phyloP scores from a whole-genome alignment of 2,888 invertebrate genomes.

The Aleiodes alternator region DNA sequence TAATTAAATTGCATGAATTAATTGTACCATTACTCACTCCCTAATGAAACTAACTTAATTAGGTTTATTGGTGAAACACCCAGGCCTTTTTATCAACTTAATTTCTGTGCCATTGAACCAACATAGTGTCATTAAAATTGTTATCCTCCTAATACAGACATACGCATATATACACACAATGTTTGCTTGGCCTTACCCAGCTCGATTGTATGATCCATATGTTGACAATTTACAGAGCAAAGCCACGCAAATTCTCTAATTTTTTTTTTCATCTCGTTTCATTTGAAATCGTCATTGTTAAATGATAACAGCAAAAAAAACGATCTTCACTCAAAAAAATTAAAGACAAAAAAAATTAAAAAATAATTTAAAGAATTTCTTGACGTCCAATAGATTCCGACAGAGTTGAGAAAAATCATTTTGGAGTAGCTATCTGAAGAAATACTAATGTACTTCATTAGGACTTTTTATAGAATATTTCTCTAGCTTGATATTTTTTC shows the following conservation, averaged over 20 bases:
- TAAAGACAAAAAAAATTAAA: no score
- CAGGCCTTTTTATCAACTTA: conserved; percentile 19
- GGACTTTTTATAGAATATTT: no score
- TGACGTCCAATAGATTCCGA: no score
- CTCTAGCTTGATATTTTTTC: no score
- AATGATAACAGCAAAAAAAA: no score
- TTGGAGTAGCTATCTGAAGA: no score
- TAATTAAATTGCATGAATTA: neutral
- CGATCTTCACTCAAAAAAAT: no score
- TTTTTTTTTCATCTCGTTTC: neutral
- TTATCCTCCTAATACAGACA: neutral
- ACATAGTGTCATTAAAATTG: conserved; percentile 28
- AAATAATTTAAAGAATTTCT: no score
- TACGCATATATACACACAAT: neutral
- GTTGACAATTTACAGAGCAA: conserved; percentile 20
- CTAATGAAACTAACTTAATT: conserved; percentile 21
- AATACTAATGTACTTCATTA: no score
- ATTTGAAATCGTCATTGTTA: neutral
- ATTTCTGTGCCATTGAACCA: conserved; percentile 28
- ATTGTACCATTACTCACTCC: neutral
- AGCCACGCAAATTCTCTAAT: neutral
- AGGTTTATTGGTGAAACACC: conserved; percentile 5
- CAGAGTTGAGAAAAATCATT: no score
- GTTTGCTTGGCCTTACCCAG: conserved; percentile 28
- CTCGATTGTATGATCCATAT: conserved; percentile 19